Base-by-base conservation (phyloP, 2,888 invertebrate species). In the Apotomis betuletana region DNA sequence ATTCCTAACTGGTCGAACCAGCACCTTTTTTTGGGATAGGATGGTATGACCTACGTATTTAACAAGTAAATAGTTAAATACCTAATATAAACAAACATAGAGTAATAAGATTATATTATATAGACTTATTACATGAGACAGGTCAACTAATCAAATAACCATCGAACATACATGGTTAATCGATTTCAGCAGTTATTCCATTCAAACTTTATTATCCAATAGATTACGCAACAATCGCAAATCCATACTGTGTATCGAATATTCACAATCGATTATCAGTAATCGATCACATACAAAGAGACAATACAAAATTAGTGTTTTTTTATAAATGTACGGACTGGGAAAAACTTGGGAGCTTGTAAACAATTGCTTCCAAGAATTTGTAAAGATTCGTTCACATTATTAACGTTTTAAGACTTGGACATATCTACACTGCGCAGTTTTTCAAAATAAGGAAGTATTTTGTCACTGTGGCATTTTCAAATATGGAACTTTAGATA, bases 341-440 rank as follows among this genome's bases (percentile, higher is more conserved):
- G 13, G 49, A 86, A 85, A 85, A 84, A 78, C 81, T 78, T 85
- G 85, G 73, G 85, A 85, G 80, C n/a, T 52, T 51, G 41, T 54
- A 49, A 41, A 67, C 71, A 72, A 72, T 67, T 49, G 61, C 61
- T 51, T 44, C 58, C 59, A 44, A 70, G n/a, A 61, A 44, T 60
- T 49, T 6, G 27, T 65, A 36, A 49, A 49, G 49, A 49, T 49
- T 9, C 49, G 49, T 49, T 49, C 49, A 49, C 49, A 49, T 49
- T 49, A 49, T 49, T 49, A 49, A 3, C 6, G 8, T 49, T 2
- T 0, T 9, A 49, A 49, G 3, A 49, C 9, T 49, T 46, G 5
- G 5, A 41, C 41, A 41, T 41, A 2, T 27, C 27, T 27, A 27
- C 27, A 27, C 27, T 27, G 27, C 27, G 1, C 2, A 27, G 27